Evolutionary conservation across 2,888 invertebrate genomes (phyloP), one percentile per base, ranked within the genome.

Genomic region (Tenthredo scrophulariae): DNA sequence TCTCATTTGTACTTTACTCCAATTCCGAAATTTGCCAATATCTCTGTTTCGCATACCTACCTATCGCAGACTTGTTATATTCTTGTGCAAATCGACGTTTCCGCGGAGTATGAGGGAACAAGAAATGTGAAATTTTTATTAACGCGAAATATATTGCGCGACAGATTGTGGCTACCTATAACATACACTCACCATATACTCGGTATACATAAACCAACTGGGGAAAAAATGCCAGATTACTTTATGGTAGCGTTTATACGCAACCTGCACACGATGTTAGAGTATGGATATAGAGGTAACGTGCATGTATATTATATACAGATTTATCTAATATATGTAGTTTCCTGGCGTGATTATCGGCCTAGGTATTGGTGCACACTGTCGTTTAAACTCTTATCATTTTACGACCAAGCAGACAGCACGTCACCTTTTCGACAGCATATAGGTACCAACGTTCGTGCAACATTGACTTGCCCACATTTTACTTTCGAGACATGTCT

Each of bases 381-480:
- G 62, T 62, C 33, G 58, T 10, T 37, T 65, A 40, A 22, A 77
- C 46, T 87, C 88, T 91, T 91, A 91, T 92, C 91, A 90, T 91
- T 92, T 91, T 91, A 91, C 88, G 88, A 88, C 88, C 72, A 86
- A 86, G 88, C 89, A 92, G 91, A 92, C 91, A 89, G 92, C 90
- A 85, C 89, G 91, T 92, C 92, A 92, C 91, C 91, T 88, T 85
- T 65, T 65, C 43, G 18, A n/a, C 79, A 15, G 10, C 13, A 54
- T 33, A 13, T 37, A 1, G 37, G 40, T 33, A 33, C 13, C 18
- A 2, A 40, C 40, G 40, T 37, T 29, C 15, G 4, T 18, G 40
- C 72, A n/a, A 22, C 72, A 37, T 43, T 40, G 22, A 74, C 72
- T 74, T n/a, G 72, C 40, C n/a, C 26, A 74, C 43, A 40, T 74